Base-by-base conservation (phyloP, 2,113 vertebrate genomes). In the Zeus faber region DNA sequence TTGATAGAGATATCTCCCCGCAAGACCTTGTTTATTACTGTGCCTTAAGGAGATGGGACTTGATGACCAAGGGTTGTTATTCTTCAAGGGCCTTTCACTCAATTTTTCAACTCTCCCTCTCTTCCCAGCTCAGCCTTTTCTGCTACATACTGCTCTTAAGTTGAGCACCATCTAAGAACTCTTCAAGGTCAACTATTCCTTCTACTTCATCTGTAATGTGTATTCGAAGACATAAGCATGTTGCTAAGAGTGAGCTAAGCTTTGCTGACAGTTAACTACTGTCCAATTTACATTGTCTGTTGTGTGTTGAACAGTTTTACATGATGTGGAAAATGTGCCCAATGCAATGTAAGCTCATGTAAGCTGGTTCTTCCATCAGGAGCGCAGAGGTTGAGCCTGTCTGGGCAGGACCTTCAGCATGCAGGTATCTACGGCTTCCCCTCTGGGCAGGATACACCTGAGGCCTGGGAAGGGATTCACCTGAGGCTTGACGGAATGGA, bases 261-360 rank as follows among this genome's bases (percentile, higher is more conserved):
- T 2, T 41, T 41, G n/a, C n/a, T 16, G 8, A 41, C 39, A 17
- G 6, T 31, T 10, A 4, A 14, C 10, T 23, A 23, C 44, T 16
- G 23, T 16, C 46, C 46, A 26, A 13, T 48, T 6, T 14, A 6
- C 16, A 17, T 49, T 31, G 31, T 51, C 5, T n/a, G 10, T 26
- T 1, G 26, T 3, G 31, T 20, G 48, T 9, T 13, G 11, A 24
- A 27, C 29, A 43, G 27, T 45, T 29, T 31, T 54, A 16, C 18
- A 2, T 51, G 26, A 25, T 16, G 67, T 67, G 65, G 68, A 40
- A 69, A 54, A 58, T 31, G 23, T 56, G 61, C 48, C n/a, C n/a
- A 35, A 11, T 14, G 8, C 33, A 9, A 11, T 33, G 27, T 9
- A n/a, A n/a, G n/a, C n/a, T n/a, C n/a, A n/a, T n/a, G 13, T 2